A percentile compares a stretch with the other conserved stretches of the same genome.
Evolutionary conservation across 2,888 invertebrate genomes (phyloP).

Genomic region (Tetramorium bicarinatum): DNA sequence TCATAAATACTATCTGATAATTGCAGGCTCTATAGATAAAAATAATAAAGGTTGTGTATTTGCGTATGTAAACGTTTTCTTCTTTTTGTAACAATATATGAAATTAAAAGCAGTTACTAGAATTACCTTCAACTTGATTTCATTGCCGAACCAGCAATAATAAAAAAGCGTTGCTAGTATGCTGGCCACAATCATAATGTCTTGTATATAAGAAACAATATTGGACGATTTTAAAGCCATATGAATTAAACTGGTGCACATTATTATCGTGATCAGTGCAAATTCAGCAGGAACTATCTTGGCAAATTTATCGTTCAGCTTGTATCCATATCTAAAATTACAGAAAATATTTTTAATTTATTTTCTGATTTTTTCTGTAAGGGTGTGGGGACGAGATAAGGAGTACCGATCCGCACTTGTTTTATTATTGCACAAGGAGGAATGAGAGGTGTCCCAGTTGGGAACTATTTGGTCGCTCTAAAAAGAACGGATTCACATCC

Average conservation of each 20-base stretch:
- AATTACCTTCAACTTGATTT: conserved; percentile 46
- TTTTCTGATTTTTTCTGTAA: neutral
- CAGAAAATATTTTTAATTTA: neutral
- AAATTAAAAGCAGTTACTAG: neutral
- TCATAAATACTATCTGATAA: conserved; percentile 27
- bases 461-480: neutral
- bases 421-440: no score
- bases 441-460: no score
- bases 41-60: neutral
- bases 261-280: conserved; percentile 16
- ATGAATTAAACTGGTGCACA: conserved; percentile 27
- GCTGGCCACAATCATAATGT: conserved; percentile 7
- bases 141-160: conserved; percentile 56
- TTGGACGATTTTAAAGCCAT: conserved; percentile 21
- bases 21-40: conserved; percentile 23
- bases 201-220: neutral
- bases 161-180: conserved; percentile 45
- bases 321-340: conserved; percentile 26
- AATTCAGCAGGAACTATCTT: conserved; percentile 32
- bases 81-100: neutral
- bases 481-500: no score
- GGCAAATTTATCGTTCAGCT: conserved; percentile 17
- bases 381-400: no score
- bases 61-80: neutral
- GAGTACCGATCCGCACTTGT: no score